Conservation (phyloP, 2,797 vertebrate species). For the Tragelaphus eurycerus region DNA sequence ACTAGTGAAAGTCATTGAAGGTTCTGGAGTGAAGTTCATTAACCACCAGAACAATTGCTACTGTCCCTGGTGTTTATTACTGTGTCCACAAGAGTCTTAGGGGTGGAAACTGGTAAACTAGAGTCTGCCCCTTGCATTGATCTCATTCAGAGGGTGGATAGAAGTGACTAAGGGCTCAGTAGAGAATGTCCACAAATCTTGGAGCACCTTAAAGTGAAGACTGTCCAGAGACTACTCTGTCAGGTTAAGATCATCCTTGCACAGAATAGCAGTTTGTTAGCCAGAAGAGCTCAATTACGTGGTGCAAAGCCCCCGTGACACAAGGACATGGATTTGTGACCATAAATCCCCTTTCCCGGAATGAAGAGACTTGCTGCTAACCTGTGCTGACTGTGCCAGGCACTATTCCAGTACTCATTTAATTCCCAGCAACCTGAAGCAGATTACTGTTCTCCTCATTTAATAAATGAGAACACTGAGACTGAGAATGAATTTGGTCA, state of each 20-base stretch:
- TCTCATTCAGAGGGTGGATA: not conserved
- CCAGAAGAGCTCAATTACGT: not conserved
- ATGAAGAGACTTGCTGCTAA: not conserved
- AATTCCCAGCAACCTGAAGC: not conserved
- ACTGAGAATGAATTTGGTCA: not conserved
- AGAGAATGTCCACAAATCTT: not conserved
- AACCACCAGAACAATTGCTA: not conserved
- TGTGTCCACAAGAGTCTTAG: not conserved
- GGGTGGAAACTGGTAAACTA: not conserved
- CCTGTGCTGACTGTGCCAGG: not conserved
- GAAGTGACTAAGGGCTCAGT: not conserved
- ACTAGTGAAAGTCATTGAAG: not conserved
- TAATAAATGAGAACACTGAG: not conserved
- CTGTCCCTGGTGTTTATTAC: not conserved
- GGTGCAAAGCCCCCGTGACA: not conserved
- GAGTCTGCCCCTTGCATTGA: not conserved
- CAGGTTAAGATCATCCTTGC: not conserved
- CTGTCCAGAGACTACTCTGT: not conserved
- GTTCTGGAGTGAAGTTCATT: not conserved
- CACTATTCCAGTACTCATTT: not conserved
- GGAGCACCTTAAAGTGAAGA: not conserved
- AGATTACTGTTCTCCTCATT: not conserved
- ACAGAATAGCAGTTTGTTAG: not conserved
- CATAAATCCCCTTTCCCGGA: not conserved
- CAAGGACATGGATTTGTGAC: not conserved